A percentile compares a stretch with the other conserved stretches of the same genome.
Conservation (phyloP, 1,140 invertebrate species). For the Macrocentrus cingulum region DNA sequence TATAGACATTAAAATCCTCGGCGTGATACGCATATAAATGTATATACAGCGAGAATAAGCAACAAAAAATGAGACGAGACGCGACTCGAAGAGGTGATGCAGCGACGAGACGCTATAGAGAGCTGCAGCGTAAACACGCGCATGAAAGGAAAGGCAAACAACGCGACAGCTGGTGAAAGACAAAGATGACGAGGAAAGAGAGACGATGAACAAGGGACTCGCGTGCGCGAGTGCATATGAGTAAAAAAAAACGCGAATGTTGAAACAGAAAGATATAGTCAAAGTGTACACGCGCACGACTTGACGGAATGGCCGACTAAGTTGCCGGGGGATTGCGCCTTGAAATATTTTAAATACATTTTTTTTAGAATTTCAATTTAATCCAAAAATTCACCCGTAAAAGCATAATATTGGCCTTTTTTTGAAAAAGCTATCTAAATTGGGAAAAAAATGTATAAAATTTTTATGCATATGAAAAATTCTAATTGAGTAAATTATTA, state of each 20-base stretch:
- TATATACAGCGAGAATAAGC: conserved; percentile 5
- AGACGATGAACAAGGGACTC: conserved; percentile 8
- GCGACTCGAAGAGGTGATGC: conserved; percentile 16
- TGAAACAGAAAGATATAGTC: conserved; percentile 17
- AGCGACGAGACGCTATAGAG: conserved; percentile 16
- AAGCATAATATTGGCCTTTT: no score
- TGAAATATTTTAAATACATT: no score
- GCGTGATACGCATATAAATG: conserved; percentile 26
- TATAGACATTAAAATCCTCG: conserved; percentile 21
- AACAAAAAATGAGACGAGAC: not conserved
- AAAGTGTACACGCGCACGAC: not conserved
- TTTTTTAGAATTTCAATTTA: no score
- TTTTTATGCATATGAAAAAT: no score
- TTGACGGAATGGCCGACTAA: not conserved
- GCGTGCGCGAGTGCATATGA: not conserved
- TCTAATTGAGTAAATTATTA: no score
- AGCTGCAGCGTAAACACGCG: conserved; percentile 27
- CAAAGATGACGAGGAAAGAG: conserved; percentile 23
- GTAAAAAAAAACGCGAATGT: conserved; percentile 19
- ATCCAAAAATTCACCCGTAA: no score
- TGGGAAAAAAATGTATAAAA: no score
- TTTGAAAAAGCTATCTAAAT: no score
- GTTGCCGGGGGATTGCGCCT: conserved; percentile 1
- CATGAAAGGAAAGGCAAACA: conserved; percentile 29
- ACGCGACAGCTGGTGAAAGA: conserved; percentile 24